Evolutionary conservation across 2,113 vertebrate species (phyloP), one percentile per base, ranked within the genome.

Genomic region (Toxostoma redivivum): DNA sequence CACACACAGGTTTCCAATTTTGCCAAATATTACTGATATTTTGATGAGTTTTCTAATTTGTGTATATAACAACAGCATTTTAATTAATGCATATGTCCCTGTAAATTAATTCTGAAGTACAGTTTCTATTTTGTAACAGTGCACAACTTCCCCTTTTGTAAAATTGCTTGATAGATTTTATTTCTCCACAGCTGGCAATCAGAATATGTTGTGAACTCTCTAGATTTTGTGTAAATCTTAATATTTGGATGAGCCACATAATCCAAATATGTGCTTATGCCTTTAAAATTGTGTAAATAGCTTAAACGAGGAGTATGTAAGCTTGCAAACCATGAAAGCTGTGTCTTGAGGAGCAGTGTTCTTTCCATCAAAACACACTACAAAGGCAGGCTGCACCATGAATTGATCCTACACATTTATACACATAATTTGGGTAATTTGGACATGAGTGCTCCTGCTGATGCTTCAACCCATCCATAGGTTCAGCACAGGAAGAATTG

Each of bases 61-160:
- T 53, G 3, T 56, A 4, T 40, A 12, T 79, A 79, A 51, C 42
- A 25, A 50, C 5, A 44, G 27, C 51, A 74, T 76, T 83, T 94
- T 78, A 66, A 72, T 92, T 67, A 50, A 45, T 54, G 21, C 42
- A 45, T 57, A 7, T 65, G 5, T 79, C 66, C 53, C 61, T 50
- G 40, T 15, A 18, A 62, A 60, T 42, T 86, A 51, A 67, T 80
- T 81, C 33, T n/a, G 31, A 86, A 91, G 76, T 40, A 44, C 13
- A 70, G 73, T 50, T 92, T 93, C 70, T 60, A 78, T 35, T 79
- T 92, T 81, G 77, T 83, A 89, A 71, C 61, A 56, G 37, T 53
- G 53, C 21, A 42, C 56, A 54, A 61, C 79, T 96, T 93, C 71
- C 31, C 48, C 48, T 83, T 81, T 38, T 54, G 51, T 64, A 67